These are phyloP conservation scores for Erinaceus europaeus DNA, from an alignment of 2,113 vertebrate species.

Conservation along the genomic window DNA sequence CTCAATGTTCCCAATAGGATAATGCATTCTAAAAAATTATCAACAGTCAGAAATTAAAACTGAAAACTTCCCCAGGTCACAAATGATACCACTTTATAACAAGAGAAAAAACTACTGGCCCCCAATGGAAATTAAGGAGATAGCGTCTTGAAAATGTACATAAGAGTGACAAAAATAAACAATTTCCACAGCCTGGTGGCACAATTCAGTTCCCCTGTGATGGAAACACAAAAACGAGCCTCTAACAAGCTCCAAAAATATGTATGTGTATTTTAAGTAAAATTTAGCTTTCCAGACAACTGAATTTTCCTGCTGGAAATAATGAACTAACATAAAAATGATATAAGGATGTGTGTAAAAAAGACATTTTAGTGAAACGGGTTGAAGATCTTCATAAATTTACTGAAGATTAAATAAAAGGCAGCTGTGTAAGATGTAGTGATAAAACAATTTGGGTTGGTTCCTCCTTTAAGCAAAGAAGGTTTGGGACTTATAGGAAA, in stretches of 20 bases:
- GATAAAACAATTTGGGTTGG: constrained; percentile 60
- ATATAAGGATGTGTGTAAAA: constrained; percentile 15
- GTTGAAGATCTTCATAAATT: constrained; percentile 59
- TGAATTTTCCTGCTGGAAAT: constrained; percentile 67
- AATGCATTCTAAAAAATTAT: constrained; percentile 34
- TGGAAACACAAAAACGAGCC: constrained; percentile 61
- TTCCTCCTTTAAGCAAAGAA: constrained; percentile 63
- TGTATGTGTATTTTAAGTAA: constrained; percentile 68
- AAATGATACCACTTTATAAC: constrained; percentile 56
- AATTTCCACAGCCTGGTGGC: constrained; percentile 51
- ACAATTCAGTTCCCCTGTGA: constrained; percentile 63
- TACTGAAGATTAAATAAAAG: constrained; percentile 34
- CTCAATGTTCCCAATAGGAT: constrained; percentile 45
- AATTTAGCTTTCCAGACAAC: constrained; percentile 73
- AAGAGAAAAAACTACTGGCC: constrained; percentile 34
- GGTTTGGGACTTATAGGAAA: constrained; percentile 55
- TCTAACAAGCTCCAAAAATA: constrained; percentile 66
- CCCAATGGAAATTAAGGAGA: constrained; percentile 34
- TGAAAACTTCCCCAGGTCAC: constrained; percentile 61
- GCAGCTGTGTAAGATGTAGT: background rate
- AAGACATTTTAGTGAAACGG: constrained; percentile 42
- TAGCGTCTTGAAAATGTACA: constrained; percentile 56
- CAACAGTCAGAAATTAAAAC: constrained; percentile 57
- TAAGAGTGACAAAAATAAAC: constrained; percentile 61
- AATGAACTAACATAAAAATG: constrained; percentile 62